These are phyloP conservation scores for Luehdorfia chinensis DNA, from an alignment of 1,140 invertebrate species.

Conservation along the genomic window DNA sequence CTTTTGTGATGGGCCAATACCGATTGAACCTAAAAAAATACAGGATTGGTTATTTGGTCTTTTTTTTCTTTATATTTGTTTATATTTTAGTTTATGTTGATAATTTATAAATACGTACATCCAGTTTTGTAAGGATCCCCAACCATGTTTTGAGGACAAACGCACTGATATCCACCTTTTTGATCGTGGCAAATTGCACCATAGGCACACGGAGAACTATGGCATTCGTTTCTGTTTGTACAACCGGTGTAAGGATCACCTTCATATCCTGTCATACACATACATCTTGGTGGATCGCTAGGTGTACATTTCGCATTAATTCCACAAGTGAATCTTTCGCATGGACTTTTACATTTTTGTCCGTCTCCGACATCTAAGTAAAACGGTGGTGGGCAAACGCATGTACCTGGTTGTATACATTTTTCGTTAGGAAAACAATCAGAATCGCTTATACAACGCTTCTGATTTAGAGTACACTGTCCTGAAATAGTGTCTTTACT, in stretches of 20 bases:
- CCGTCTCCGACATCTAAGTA: conserved; percentile 88
- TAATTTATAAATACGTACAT: conserved; percentile 81
- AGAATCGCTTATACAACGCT: conserved; percentile 86
- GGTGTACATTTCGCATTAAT: conserved; percentile 95
- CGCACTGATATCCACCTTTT: conserved; percentile 89
- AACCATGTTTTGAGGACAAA: conserved; percentile 87
- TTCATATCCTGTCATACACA: conserved; percentile 90
- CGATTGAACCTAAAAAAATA: conserved; percentile 41
- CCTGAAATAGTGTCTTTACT: conserved; percentile 80
- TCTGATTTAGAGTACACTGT: conserved; percentile 87
- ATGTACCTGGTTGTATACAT: conserved; percentile 93
- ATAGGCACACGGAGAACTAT: conserved; percentile 87
- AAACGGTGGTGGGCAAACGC: conserved; percentile 92
- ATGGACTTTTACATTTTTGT: conserved; percentile 93
- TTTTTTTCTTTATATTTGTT: no score
- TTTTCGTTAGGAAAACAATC: conserved; percentile 93
- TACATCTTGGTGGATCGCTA: conserved; percentile 91
- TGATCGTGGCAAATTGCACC: conserved; percentile 92
- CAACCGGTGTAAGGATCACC: conserved; percentile 90
- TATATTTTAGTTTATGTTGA: no score
- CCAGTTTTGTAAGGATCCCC: conserved; percentile 91
- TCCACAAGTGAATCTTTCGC: conserved; percentile 91
- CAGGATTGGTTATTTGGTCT: conserved; percentile 8
- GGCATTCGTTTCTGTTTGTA: conserved; percentile 89
- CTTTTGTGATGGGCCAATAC: conserved; percentile 44